Conservation (phyloP, 1,140 invertebrate genomes). For the Diachasma alloeum region DNA sequence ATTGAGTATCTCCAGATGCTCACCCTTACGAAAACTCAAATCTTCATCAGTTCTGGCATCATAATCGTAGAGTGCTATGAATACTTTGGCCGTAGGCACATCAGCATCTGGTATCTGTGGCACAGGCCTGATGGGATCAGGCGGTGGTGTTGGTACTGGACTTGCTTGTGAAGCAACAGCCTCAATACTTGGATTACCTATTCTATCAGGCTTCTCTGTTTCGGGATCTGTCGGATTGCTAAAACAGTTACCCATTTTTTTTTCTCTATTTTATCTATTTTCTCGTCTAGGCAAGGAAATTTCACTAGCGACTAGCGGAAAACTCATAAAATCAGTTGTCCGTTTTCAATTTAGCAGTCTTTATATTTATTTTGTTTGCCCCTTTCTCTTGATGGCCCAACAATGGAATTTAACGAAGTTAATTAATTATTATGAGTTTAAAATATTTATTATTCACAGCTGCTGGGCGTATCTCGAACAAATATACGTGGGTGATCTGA, state of each 20-base stretch:
- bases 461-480: neutral
- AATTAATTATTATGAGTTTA: neutral
- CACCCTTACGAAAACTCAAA: conserved; percentile 96
- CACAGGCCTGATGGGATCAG: conserved; percentile 72
- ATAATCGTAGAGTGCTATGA: conserved; percentile 98
- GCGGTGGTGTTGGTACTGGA: conserved; percentile 72
- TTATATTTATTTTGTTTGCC: neutral
- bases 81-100: conserved; percentile 82
- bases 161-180: conserved; percentile 69
- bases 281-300: too few species aligned
- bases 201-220: conserved; percentile 70
- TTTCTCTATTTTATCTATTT: neutral
- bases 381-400: neutral
- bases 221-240: conserved; percentile 73
- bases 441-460: neutral
- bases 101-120: conserved; percentile 71
- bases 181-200: conserved; percentile 71
- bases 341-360: too few species aligned
- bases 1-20: conserved; percentile 97
- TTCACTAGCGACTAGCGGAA: too few species aligned
- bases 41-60: conserved; percentile 99
- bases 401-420: neutral
- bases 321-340: too few species aligned
- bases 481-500: conserved; percentile 18
- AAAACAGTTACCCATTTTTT: conserved; percentile 77